Evolutionary conservation across 2,888 invertebrate species (phyloP), one percentile per base, ranked within the genome.

Genomic region (Achlya flavicornis): DNA sequence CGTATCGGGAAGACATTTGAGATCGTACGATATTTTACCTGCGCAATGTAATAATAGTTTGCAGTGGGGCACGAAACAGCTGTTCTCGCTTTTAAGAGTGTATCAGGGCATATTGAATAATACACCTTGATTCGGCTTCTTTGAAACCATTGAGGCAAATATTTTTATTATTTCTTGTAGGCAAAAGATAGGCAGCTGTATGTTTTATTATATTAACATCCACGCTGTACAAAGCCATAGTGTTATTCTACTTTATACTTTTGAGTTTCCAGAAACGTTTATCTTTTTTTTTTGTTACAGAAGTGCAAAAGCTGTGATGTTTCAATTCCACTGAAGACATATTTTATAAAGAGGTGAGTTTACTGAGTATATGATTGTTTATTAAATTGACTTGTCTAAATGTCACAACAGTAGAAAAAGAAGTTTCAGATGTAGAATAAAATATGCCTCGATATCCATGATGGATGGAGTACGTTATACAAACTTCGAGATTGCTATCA

Each of bases 281-380:
- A 6, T 46, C 14, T 0, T 1, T 4, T 43, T 43, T 75, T 70
- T 74, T 90, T 91, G 86, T 91, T 92, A 64, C 90, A 92, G 93
- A 82, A 85, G 93, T 92, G 93, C 93, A 92, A 81, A 83, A 81
- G 81, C 81, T 86, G 91, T 87, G 85, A 92, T 92, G 92, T 81
- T 83, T 74, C 73, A 75, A 74, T 76, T 80, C 79, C 79, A 72
- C 78, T 82, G 84, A 80, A 85, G 84, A 86, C 82, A 81, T 82
- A 82, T 81, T 78, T 76, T 72, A 72, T 77, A 77, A 79, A 80
- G 84, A 88, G 89, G 93, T 91, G 74, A 86, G 87, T 71, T 67
- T 59, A 19, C 35, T 57, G 53, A 61, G 38, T 62, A 19, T 35
- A 58, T 64, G 58, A 33, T 38, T 41, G 43, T 61, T 64, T 53